A percentile compares a stretch with the other conserved stretches of the same genome.
These are phyloP conservation scores for Mamestra brassicae DNA, from an alignment of 2,888 invertebrate genomes.

Conservation along the genomic window DNA sequence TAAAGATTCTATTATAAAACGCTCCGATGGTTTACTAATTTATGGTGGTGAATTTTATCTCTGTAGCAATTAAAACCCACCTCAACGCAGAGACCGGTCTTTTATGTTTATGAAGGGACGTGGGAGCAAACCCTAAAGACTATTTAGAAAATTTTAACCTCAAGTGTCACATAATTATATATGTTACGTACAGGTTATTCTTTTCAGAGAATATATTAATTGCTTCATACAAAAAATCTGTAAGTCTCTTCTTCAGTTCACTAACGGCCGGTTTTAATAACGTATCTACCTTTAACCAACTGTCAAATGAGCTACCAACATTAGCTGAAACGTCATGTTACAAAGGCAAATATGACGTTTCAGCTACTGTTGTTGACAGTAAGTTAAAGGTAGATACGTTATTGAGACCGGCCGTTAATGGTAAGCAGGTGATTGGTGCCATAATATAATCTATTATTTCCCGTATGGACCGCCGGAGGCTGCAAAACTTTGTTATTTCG, in stretches of 20 bases:
- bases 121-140: background rate
- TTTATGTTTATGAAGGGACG: conserved; percentile 1
- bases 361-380: too few relatives aligned
- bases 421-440: conserved; percentile 20
- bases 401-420: background rate
- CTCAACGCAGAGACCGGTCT: background rate
- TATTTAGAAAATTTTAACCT: background rate
- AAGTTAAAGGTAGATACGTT: too few relatives aligned
- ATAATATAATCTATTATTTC: conserved; percentile 42
- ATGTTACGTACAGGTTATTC: background rate
- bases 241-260: background rate
- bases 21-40: background rate
- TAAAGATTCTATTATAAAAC: background rate
- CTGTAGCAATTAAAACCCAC: background rate
- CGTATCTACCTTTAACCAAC: too few relatives aligned
- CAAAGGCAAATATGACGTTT: too few relatives aligned
- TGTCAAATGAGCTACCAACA: too few relatives aligned
- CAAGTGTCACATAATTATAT: background rate
- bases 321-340: too few relatives aligned
- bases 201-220: background rate
- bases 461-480: conserved; percentile 24
- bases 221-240: background rate
- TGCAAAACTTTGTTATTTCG: conserved; percentile 40
- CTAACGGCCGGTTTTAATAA: background rate
- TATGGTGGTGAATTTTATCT: background rate